These are phyloP conservation scores for Eilema griseolum DNA, from an alignment of 2,888 invertebrate species.

Conservation along the genomic window DNA sequence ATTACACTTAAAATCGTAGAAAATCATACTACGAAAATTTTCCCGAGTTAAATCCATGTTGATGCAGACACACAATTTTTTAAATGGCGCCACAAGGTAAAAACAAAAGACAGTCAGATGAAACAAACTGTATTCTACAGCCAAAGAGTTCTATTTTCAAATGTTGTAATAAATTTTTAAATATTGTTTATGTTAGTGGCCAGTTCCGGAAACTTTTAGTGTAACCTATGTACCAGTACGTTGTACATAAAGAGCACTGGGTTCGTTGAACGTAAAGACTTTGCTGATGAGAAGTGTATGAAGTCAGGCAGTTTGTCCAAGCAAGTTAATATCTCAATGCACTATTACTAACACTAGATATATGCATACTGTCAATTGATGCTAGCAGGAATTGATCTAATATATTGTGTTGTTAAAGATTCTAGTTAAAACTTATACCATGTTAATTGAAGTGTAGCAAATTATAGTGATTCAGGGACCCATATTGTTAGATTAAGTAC, in stretches of 20 bases:
- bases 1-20: too few relatives aligned
- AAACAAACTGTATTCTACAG: too few relatives aligned
- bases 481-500: slow-evolving; percentile 61
- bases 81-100: too few relatives aligned
- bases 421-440: slow-evolving; percentile 48
- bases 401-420: slow-evolving; percentile 48
- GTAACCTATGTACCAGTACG: too few relatives aligned
- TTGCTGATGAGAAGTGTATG: slow-evolving; percentile 23
- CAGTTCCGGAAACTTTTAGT: too few relatives aligned
- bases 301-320: slow-evolving; percentile 30
- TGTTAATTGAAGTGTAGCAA: slow-evolving; percentile 50
- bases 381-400: slow-evolving; percentile 50
- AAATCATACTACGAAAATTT: too few relatives aligned
- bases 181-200: too few relatives aligned
- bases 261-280: slow-evolving; percentile 15
- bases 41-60: too few relatives aligned
- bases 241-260: slow-evolving; percentile 29
- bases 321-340: slow-evolving; percentile 20
- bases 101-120: too few relatives aligned
- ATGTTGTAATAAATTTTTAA: too few relatives aligned
- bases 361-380: slow-evolving; percentile 46
- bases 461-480: slow-evolving; percentile 57
- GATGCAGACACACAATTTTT: too few relatives aligned
- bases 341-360: slow-evolving; percentile 40
- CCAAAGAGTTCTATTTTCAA: too few relatives aligned